Conservation (phyloP, 2,113 vertebrate genomes). For the Syrrhaptes paradoxus region DNA sequence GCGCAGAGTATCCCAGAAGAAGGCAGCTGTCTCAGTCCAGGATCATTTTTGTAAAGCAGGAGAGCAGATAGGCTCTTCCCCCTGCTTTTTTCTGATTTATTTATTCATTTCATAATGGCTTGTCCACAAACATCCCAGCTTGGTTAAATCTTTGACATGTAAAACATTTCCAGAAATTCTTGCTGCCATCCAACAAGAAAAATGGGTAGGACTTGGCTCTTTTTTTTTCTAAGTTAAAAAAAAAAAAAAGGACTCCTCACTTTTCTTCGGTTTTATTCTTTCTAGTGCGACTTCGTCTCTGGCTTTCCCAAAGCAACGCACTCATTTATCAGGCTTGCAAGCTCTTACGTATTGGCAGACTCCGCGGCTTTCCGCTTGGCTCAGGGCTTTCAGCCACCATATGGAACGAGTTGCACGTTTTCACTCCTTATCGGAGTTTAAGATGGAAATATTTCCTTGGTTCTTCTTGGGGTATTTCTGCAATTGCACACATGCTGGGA, state of each 20-base stretch:
- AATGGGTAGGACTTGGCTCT: neutral
- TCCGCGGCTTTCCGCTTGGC: slow-evolving; percentile 20
- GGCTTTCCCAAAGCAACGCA: neutral
- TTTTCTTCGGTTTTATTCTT: slow-evolving; percentile 18
- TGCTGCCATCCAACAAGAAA: slow-evolving; percentile 37
- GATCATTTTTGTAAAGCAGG: neutral
- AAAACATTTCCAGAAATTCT: slow-evolving; percentile 45
- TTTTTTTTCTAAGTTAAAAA: too few species aligned
- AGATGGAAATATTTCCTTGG: slow-evolving; percentile 57
- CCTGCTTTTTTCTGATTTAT: slow-evolving; percentile 15
- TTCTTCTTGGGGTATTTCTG: slow-evolving; percentile 55
- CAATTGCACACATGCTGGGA: slow-evolving; percentile 18
- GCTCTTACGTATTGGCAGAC: neutral
- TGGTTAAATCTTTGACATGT: slow-evolving; percentile 25
- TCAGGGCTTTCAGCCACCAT: slow-evolving; percentile 20
- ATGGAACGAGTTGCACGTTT: slow-evolving; percentile 69
- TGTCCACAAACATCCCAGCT: slow-evolving; percentile 39
- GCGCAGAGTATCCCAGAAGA: neutral
- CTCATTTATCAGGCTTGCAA: slow-evolving; percentile 62
- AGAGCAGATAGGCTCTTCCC: neutral
- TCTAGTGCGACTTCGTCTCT: neutral
- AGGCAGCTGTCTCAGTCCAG: neutral
- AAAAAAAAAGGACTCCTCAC: too few species aligned
- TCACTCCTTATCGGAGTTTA: slow-evolving; percentile 64
- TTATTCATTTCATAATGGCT: slow-evolving; percentile 11